Evolutionary conservation across 2,888 invertebrate genomes (phyloP).

Genomic region (Lutraria lutraria): DNA sequence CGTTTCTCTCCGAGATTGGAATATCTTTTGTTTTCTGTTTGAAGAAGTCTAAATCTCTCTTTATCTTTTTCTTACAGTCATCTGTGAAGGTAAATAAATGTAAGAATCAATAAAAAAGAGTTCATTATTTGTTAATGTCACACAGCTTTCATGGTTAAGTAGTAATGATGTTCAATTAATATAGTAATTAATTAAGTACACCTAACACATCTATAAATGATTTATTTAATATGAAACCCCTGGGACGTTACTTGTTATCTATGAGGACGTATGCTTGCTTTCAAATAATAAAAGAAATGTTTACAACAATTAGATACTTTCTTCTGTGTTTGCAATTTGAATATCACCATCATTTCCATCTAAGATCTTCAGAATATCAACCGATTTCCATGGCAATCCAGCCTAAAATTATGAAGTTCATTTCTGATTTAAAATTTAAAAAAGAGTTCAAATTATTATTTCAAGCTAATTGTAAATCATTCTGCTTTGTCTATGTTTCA

Average conservation of each 20-base stretch:
- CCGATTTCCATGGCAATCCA: conserved; percentile 51
- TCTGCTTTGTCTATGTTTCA: neutral
- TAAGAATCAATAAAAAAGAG: neutral
- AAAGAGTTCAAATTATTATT: neutral
- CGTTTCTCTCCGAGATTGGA: neutral
- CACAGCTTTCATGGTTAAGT: no score
- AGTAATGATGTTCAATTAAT: no score
- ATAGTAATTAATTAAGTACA: no score
- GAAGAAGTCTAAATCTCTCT: conserved; percentile 36
- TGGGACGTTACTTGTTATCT: neutral
- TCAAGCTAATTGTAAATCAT: neutral
- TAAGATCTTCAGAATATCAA: conserved; percentile 11
- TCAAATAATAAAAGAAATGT: neutral
- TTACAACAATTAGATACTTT: neutral
- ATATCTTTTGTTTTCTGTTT: neutral
- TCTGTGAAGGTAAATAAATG: conserved; percentile 9
- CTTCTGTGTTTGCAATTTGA: neutral
- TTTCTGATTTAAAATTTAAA: no score
- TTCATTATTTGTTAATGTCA: neutral
- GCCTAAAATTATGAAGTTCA: no score
- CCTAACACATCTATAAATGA: neutral
- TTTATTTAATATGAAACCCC: neutral
- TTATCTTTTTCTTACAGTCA: neutral
- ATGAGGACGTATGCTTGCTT: neutral
- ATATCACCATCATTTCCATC: neutral